Evolutionary conservation across 2,888 invertebrate species (phyloP).

Genomic region (Diabrotica balteata): DNA sequence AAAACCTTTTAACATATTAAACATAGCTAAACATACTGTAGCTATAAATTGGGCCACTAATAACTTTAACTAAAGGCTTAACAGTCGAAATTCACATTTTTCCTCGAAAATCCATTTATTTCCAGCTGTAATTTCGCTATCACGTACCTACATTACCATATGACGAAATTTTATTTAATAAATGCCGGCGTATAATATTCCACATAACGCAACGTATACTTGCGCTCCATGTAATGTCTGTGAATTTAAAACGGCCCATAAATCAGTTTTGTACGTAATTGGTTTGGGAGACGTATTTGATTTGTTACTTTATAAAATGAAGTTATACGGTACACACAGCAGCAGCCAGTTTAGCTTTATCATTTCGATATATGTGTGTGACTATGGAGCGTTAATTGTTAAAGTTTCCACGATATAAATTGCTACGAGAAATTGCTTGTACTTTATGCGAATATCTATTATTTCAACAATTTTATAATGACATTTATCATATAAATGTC

Average conservation of each 20-base stretch:
- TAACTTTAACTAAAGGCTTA: too few species aligned
- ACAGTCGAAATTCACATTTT: too few species aligned
- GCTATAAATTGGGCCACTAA: too few species aligned
- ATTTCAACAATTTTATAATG: background rate
- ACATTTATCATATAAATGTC: too few species aligned
- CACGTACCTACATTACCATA: constrained; percentile 1
- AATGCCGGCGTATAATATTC: constrained; percentile 16
- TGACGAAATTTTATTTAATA: constrained; percentile 5
- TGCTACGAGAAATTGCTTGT: constrained; percentile 19
- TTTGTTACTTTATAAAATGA: constrained; percentile 17
- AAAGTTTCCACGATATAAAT: background rate
- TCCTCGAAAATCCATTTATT: too few species aligned
- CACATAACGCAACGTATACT: constrained; percentile 31
- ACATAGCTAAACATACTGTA: too few species aligned
- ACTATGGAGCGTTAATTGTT: background rate
- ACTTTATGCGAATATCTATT: constrained; percentile 36
- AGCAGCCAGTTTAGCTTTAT: background rate
- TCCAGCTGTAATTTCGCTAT: too few species aligned
- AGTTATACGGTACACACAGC: background rate
- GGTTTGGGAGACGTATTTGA: constrained; percentile 21
- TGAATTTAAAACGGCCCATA: constrained; percentile 42
- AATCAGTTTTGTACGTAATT: constrained; percentile 36
- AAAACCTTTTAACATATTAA: too few species aligned
- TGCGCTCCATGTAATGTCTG: constrained; percentile 31
- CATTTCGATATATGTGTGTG: background rate